Evolutionary conservation across 2,797 vertebrate genomes (phyloP).

Genomic region (Pyrocephalus nanus): DNA sequence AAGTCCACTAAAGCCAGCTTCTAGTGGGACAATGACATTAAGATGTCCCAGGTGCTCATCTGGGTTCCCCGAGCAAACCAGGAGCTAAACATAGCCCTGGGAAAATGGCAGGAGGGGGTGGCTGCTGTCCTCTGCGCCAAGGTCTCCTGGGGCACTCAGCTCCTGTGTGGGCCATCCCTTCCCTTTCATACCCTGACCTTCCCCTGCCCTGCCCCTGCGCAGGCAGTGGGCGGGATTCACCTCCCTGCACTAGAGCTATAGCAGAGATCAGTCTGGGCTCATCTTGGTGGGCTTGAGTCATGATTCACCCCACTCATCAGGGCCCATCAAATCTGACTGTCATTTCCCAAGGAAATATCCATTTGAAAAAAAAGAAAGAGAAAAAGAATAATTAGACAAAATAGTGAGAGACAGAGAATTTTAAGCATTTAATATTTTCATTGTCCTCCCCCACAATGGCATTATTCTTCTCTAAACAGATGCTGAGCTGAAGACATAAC

Average conservation of each 20-base stretch:
- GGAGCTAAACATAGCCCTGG: slow-evolving; percentile 19
- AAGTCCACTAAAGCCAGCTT: slow-evolving; percentile 32
- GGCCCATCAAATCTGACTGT: neutral
- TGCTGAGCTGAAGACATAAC: slow-evolving; percentile 50
- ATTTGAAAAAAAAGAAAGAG: neutral
- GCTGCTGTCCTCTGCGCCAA: neutral
- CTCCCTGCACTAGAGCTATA: neutral
- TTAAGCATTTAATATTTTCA: slow-evolving; percentile 13
- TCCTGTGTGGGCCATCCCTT: neutral
- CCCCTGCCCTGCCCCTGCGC: neutral
- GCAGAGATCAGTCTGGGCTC: neutral
- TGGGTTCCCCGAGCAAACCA: neutral
- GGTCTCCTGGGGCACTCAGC: neutral
- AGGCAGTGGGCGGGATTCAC: neutral
- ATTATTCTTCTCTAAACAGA: slow-evolving; percentile 56
- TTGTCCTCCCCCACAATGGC: slow-evolving; percentile 45
- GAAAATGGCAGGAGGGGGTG: neutral
- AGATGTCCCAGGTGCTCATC: neutral
- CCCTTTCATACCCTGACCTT: neutral
- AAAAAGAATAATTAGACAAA: neutral
- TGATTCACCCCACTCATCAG: neutral
- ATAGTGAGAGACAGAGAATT: slow-evolving; percentile 9
- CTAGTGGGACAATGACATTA: slow-evolving; percentile 30
- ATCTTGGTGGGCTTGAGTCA: neutral
- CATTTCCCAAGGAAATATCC: neutral